phyloP scores from a whole-genome alignment of 2,888 invertebrate genomes.

The Exephanes ischioxanthus region DNA sequence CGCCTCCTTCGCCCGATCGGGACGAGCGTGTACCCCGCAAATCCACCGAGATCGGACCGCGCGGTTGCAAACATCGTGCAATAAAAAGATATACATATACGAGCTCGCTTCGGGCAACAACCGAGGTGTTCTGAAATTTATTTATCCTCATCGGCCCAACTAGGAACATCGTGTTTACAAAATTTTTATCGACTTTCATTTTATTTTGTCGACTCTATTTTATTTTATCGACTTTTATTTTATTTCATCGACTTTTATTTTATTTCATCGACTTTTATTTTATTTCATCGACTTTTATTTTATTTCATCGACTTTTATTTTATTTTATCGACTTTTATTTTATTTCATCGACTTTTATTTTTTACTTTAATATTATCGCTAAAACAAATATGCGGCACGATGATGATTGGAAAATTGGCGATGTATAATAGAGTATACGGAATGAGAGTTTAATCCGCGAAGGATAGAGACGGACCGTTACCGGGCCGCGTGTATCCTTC shows the following conservation, averaged over 20 bases:
- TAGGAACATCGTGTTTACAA: background rate
- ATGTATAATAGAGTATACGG: no score
- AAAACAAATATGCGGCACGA: no score
- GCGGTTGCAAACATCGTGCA: slow-evolving; percentile 9
- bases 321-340: no score
- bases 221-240: no score
- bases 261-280: no score
- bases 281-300: background rate
- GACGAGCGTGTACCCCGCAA: slow-evolving; percentile 15
- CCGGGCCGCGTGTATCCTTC: background rate
- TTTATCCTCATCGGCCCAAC: background rate
- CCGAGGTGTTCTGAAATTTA: background rate
- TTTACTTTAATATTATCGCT: no score
- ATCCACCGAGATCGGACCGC: slow-evolving; percentile 1
- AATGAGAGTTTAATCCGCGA: no score
- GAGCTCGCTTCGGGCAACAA: background rate
- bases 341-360: background rate
- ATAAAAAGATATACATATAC: background rate
- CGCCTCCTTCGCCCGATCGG: slow-evolving; percentile 52
- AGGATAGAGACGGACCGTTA: no score
- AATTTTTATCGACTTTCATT: background rate
- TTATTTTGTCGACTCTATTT: background rate
- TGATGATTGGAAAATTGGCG: no score
- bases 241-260: background rate
- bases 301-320: background rate